These are phyloP conservation scores for Antitype chi DNA, from an alignment of 2,888 invertebrate species.

Conservation along the genomic window DNA sequence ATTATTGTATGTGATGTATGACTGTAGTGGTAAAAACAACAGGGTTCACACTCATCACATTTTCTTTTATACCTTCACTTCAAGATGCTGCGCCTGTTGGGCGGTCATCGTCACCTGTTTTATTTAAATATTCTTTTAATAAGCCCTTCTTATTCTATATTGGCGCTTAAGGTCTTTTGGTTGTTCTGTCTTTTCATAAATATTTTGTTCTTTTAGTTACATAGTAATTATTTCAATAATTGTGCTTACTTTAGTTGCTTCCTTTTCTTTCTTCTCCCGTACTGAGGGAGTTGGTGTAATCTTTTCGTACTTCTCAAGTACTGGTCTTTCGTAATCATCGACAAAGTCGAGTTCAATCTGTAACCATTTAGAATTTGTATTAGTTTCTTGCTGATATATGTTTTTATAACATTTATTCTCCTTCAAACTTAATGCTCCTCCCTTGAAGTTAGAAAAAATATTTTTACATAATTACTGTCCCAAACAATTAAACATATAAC, in stretches of 20 bases:
- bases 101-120: conserved; percentile 83
- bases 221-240: not conserved
- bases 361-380: conserved; percentile 62
- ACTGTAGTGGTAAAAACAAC: conserved; percentile 41
- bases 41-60: conserved; percentile 34
- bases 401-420: not conserved
- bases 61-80: conserved; percentile 83
- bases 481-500: conserved; percentile 20
- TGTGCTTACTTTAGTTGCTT: conserved; percentile 79
- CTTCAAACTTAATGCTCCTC: too few relatives aligned
- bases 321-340: conserved; percentile 94
- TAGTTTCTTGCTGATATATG: conserved; percentile 23
- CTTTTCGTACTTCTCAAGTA: conserved; percentile 93
- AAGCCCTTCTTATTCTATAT: not conserved
- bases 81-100: conserved; percentile 81
- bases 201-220: not conserved
- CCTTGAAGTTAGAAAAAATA: not conserved
- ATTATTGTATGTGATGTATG: conserved; percentile 39
- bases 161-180: not conserved
- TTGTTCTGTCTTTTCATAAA: not conserved
- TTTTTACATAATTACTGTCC: not conserved
- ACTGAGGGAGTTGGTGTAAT: conserved; percentile 86
- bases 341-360: conserved; percentile 88
- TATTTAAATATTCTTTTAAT: conserved; percentile 65
- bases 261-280: conserved; percentile 87